Evolutionary conservation across 2,113 vertebrate genomes (phyloP), one percentile per base, ranked within the genome.

Genomic region (Nansenia antarctica): DNA sequence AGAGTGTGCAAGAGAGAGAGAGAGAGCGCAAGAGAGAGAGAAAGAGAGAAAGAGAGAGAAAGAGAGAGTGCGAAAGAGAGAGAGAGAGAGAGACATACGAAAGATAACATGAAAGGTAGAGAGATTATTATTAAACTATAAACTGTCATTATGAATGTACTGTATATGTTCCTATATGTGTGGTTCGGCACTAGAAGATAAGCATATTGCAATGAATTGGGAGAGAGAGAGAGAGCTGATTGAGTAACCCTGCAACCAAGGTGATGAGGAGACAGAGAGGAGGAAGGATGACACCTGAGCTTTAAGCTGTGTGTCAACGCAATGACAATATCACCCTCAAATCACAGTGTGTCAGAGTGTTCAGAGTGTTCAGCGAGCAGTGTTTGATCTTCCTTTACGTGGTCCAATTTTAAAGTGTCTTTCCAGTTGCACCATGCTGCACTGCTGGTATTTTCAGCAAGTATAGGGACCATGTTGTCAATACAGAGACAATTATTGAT

Each of bases 241-340:
- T 8, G 27, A 59, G 15, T 32, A 32, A 22, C 30, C 31, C 9
- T 60, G 9, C 31, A 55, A 27, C 58, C 58, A 18, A 65, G 49
- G 31, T 32, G 57, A 60, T 18, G 8, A 32, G 8, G 31, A 35
- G 31, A 26, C 22, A 54, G 47, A 52, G 68, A 76, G 69, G 70
- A 72, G 72, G 57, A 74, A 75, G 69, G 29, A 24, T 11, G 52
- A 75, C 70, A 77, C 80, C 66, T 65, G 55, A 30, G 82, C 78
- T 85, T 80, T 66, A 62, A 86, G 82, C 85, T 85, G 82, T 81
- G 79, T 66, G 58, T 86, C 87, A 82, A 75, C 74, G 69, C 74
- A 73, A 78, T 83, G 78, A 78, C 76, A 84, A 67, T 62, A 76
- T 78, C 73, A 76, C 72, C 73, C 32, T 63, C 64, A 74, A 73